Percentiles rank a stretch among this genome's conserved stretches.
Conservation (phyloP, 2,797 vertebrate species). For the Dromococcyx pavoninus region DNA sequence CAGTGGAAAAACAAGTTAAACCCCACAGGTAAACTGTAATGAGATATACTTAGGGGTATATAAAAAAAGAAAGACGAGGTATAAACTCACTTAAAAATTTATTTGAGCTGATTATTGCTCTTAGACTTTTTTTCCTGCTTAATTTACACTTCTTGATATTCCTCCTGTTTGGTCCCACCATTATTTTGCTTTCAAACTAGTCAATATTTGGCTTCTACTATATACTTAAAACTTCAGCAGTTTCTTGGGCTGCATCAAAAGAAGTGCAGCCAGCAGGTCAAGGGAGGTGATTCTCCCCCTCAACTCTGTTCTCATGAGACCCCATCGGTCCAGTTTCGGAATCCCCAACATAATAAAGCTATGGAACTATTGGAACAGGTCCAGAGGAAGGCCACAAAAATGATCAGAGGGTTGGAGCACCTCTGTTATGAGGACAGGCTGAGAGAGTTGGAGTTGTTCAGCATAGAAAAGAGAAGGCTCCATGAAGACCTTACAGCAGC, state of each 20-base stretch:
- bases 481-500: no score
- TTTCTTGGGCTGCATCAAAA: neutral
- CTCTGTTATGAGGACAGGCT: no score
- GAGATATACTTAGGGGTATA: neutral
- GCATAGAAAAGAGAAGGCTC: no score
- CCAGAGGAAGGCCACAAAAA: no score
- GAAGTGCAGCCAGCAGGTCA: no score
- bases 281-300: no score
- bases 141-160: neutral
- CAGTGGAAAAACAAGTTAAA: neutral
- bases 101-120: neutral
- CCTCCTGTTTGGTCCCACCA: rapidly evolving
- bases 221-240: neutral
- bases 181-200: neutral
- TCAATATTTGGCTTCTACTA: neutral
- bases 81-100: neutral
- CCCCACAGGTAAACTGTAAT: neutral
- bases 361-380: no score
- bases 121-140: neutral
- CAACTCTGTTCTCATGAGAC: no score
- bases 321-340: no score
- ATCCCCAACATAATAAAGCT: no score
- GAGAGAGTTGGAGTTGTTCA: no score
- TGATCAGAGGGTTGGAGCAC: no score
- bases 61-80: neutral